Evolutionary conservation across 37 sponge, comb jelly and placozoan species (phyloP).

Genomic region (Beroe forskalii): DNA sequence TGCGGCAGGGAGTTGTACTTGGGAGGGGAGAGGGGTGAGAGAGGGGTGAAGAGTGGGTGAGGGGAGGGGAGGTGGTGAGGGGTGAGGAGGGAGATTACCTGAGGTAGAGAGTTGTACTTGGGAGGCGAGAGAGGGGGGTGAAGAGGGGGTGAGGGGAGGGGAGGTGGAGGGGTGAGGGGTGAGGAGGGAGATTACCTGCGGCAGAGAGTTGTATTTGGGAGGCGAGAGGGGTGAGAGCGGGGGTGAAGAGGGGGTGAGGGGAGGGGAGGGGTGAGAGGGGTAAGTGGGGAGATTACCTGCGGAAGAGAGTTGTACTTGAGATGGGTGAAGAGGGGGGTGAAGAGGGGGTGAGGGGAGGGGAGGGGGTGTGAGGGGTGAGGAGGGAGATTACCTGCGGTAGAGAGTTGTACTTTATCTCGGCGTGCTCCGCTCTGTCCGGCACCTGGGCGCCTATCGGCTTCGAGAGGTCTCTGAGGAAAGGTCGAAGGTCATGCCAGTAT

Average conservation of each 20-base stretch:
- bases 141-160: no score
- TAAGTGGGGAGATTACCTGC: no score
- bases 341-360: conserved; percentile 88
- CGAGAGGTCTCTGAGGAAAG: conserved; percentile 84
- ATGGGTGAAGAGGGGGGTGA: not conserved
- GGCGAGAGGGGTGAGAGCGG: no score
- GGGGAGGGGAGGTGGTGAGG: no score
- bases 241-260: no score
- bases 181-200: not conserved
- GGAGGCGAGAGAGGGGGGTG: no score
- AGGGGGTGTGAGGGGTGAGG: conserved; percentile 96
- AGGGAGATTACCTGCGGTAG: not conserved
- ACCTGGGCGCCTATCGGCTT: conserved; percentile 86
- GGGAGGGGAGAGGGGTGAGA: no score
- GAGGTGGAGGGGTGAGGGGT: no score
- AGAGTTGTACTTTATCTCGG: conserved; percentile 66
- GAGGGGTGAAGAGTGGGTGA: no score
- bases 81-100: no score
- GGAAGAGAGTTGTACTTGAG: conserved; percentile 66
- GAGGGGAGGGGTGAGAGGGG: no score
- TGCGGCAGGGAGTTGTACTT: conserved; percentile 6
- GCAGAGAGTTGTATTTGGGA: conserved; percentile 66
- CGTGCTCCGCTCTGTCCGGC: conserved; percentile 69
- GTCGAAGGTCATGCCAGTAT: no score
- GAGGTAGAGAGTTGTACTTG: conserved; percentile 68